phyloP scores from a whole-genome alignment of 2,888 invertebrate species.

The Mongoloraphidia duomilia region DNA sequence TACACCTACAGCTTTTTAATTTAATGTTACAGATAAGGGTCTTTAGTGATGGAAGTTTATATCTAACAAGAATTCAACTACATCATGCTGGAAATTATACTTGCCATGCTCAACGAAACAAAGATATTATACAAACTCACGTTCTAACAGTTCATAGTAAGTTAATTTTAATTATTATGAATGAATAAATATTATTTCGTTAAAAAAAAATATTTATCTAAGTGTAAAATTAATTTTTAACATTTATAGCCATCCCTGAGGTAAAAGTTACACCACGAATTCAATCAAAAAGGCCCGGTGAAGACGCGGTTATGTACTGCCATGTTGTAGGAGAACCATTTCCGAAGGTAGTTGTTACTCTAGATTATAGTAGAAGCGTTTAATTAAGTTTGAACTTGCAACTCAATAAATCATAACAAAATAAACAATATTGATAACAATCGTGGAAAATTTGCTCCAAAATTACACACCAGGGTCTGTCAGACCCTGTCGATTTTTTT shows the following conservation, averaged over 20 bases:
- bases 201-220: not conserved
- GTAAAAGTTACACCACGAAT: slow-evolving; percentile 57
- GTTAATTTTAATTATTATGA: slow-evolving; percentile 20
- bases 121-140: slow-evolving; percentile 59
- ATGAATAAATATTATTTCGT: not conserved
- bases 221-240: not conserved
- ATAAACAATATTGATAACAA: not conserved
- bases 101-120: slow-evolving; percentile 56
- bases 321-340: slow-evolving; percentile 60
- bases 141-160: slow-evolving; percentile 58
- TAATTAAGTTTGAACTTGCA: not conserved
- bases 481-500: too few relatives aligned
- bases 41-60: slow-evolving; percentile 59
- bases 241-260: slow-evolving; percentile 46
- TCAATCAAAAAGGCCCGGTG: slow-evolving; percentile 50
- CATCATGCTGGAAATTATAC: slow-evolving; percentile 66
- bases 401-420: not conserved
- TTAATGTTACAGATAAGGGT: slow-evolving; percentile 35
- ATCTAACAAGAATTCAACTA: slow-evolving; percentile 54
- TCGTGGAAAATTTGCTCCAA: not conserved
- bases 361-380: not conserved
- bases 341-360: slow-evolving; percentile 35
- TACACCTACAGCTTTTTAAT: not conserved
- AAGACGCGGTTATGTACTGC: slow-evolving; percentile 54
- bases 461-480: too few relatives aligned